Conservation (phyloP, 2,888 invertebrate species). For the Trichacis sp. region DNA sequence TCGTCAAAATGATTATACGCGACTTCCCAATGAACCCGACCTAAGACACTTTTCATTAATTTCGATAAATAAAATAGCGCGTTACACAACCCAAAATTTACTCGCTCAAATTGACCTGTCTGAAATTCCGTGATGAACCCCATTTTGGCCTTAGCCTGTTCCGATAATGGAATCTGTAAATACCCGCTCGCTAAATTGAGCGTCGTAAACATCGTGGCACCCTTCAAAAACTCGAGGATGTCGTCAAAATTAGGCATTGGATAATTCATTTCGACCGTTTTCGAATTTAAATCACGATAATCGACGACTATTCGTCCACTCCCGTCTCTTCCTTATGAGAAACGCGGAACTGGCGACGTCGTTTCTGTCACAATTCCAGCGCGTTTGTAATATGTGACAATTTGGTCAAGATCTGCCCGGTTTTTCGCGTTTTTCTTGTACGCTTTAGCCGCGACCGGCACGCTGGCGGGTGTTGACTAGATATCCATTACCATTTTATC, state of each 20-base stretch:
- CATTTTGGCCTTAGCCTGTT: slow-evolving; percentile 13
- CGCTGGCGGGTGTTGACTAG: not conserved
- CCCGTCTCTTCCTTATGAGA: slow-evolving; percentile 35
- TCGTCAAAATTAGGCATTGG: slow-evolving; percentile 35
- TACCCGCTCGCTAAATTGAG: slow-evolving; percentile 26
- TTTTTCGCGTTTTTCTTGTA: slow-evolving; percentile 22
- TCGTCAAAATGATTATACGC: slow-evolving; percentile 52
- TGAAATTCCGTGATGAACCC: slow-evolving; percentile 29
- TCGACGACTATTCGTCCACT: slow-evolving; percentile 32
- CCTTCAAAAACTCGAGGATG: slow-evolving; percentile 27
- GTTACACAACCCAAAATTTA: slow-evolving; percentile 51
- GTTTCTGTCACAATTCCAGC: too few relatives aligned
- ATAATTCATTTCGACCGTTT: not conserved
- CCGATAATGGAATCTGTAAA: slow-evolving; percentile 15
- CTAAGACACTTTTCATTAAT: too few relatives aligned
- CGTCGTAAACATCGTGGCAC: slow-evolving; percentile 23
- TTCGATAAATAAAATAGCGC: slow-evolving; percentile 38
- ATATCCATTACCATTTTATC: slow-evolving; percentile 24
- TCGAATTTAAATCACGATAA: slow-evolving; percentile 35
- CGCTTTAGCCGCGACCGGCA: slow-evolving; percentile 16
- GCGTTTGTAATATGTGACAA: too few relatives aligned
- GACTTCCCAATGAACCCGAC: too few relatives aligned
- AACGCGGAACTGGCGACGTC: slow-evolving; percentile 15
- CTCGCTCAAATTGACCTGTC: too few relatives aligned
- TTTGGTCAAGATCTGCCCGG: not conserved